Conservation (phyloP, 2,113 vertebrate species). For the Loxodonta africana region DNA sequence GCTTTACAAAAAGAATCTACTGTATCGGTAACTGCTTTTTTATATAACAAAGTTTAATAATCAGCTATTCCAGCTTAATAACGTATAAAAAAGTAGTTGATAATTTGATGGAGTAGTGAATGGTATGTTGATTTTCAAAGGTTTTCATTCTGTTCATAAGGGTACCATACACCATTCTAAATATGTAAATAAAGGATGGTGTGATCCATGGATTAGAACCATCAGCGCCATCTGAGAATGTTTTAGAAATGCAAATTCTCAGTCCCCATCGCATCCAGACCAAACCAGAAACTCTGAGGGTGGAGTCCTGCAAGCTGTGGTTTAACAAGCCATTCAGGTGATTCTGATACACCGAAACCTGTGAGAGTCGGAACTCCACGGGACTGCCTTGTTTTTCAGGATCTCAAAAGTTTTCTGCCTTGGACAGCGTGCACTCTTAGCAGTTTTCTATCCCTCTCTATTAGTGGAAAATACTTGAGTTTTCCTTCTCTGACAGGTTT, state of each 20-base stretch:
- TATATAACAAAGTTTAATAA: not conserved
- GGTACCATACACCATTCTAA: not conserved
- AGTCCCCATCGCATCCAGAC: not conserved
- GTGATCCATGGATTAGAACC: not conserved
- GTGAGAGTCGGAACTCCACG: not conserved
- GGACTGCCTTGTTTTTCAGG: not conserved
- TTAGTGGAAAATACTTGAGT: not conserved
- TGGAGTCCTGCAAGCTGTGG: not conserved
- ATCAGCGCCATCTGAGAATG: not conserved
- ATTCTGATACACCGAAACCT: not conserved
- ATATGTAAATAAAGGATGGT: not conserved
- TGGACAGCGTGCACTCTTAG: not conserved
- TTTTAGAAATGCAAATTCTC: slow-evolving; percentile 20
- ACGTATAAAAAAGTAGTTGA: not conserved
- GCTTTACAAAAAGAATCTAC: slow-evolving; percentile 7
- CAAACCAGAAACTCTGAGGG: slow-evolving; percentile 28
- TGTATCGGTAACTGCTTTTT: not conserved
- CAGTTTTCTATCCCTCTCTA: not conserved
- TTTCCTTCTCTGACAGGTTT: not conserved
- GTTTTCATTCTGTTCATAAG: not conserved
- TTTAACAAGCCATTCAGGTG: not conserved
- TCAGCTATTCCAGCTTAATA: slow-evolving; percentile 5
- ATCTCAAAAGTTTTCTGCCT: not conserved
- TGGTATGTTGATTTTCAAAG: not conserved
- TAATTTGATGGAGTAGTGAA: slow-evolving; percentile 36